Evolutionary conservation across 2,113 vertebrate genomes (phyloP).

Genomic region (Anoura caudifer): DNA sequence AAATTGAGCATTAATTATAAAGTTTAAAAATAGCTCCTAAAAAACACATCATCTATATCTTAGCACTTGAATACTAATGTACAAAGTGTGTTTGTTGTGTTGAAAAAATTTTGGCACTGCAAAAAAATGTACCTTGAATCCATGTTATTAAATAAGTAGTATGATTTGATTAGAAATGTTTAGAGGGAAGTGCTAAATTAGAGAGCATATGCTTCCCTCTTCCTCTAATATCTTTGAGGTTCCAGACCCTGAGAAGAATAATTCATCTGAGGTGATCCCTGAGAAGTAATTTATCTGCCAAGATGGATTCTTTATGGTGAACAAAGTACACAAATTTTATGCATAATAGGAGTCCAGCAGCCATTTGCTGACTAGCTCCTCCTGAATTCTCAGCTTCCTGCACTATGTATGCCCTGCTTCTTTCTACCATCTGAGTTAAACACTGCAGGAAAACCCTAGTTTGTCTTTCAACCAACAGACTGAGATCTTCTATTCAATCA

Average conservation of each 20-base stretch:
- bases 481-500: not conserved
- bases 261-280: not conserved
- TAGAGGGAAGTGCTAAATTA: not conserved
- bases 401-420: not conserved
- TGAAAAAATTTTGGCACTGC: not conserved
- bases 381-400: not conserved
- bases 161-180: conserved; percentile 15
- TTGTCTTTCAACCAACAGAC: not conserved
- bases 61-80: not conserved
- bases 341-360: not conserved
- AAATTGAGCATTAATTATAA: not conserved
- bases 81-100: not conserved
- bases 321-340: not conserved
- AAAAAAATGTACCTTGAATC: not conserved
- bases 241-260: not conserved
- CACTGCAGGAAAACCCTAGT: not conserved
- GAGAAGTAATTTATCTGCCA: not conserved
- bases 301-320: not conserved
- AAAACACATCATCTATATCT: not conserved
- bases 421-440: not conserved
- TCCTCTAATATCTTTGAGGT: not conserved
- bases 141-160: not conserved
- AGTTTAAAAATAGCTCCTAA: conserved; percentile 15
- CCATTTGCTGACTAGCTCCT: not conserved
- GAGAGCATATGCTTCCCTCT: not conserved